A percentile compares a stretch with the other conserved stretches of the same genome.
Evolutionary conservation across 2,797 vertebrate species (phyloP).

Genomic region (Anabas testudineus): DNA sequence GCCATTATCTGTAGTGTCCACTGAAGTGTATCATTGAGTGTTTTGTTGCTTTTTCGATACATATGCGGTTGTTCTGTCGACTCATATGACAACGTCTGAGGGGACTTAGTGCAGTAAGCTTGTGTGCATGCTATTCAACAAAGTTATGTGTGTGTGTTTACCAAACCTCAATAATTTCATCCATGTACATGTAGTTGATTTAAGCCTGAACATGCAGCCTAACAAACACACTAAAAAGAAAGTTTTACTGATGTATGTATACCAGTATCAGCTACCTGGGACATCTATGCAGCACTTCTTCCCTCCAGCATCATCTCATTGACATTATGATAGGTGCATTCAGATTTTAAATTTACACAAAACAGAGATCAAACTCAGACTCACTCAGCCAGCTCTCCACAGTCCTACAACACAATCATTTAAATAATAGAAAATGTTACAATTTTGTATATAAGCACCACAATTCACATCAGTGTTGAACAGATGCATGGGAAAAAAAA

Average conservation of each 20-base stretch:
- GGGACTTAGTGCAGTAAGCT: slow-evolving; percentile 35
- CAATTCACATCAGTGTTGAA: not conserved
- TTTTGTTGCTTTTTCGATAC: slow-evolving; percentile 68
- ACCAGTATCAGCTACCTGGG: not conserved
- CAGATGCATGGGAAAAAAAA: not conserved
- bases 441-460: not conserved
- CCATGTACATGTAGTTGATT: no score
- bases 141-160: not conserved
- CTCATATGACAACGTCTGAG: slow-evolving; percentile 42
- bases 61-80: slow-evolving; percentile 43
- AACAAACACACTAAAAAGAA: no score
- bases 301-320: not conserved
- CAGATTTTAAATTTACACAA: slow-evolving; percentile 41
- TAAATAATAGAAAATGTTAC: slow-evolving; percentile 13
- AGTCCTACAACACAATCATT: not conserved
- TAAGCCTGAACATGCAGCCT: no score
- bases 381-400: not conserved
- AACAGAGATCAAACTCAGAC: slow-evolving; percentile 17
- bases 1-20: slow-evolving; percentile 41
- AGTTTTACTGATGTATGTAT: not conserved
- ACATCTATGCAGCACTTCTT: not conserved
- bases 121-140: slow-evolving; percentile 13
- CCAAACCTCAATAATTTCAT: no score
- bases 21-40: slow-evolving; percentile 56
- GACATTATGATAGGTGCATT: slow-evolving; percentile 18